Conservation (phyloP, 2,797 vertebrate species). For the Psittacula derbiana region DNA sequence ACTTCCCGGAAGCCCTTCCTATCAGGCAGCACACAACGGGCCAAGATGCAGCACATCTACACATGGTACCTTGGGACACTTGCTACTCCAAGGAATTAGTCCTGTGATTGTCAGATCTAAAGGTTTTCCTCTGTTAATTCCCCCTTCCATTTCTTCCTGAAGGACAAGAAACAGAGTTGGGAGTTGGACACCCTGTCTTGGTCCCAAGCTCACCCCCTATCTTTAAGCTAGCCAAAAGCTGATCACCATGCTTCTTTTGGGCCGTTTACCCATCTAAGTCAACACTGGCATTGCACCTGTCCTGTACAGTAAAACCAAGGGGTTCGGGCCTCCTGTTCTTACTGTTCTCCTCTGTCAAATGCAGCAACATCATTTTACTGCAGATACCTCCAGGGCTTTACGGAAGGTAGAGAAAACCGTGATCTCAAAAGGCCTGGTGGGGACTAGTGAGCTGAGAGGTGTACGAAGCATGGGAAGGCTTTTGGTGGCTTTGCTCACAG, state of each 20-base stretch:
- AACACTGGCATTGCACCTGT: not conserved
- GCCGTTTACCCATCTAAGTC: not conserved
- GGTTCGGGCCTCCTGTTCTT: not conserved
- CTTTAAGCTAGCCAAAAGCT: not conserved
- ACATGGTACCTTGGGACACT: not conserved
- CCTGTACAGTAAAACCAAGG: not conserved
- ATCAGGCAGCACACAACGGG: not conserved
- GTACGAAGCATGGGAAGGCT: not conserved
- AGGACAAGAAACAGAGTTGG: not conserved
- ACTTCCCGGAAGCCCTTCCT: not conserved
- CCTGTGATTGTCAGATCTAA: not conserved
- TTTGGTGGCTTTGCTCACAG: not conserved
- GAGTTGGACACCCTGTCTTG: not conserved
- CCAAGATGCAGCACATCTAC: not conserved
- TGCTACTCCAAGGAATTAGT: not conserved
- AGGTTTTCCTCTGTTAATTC: not conserved
- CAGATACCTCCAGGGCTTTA: not conserved
- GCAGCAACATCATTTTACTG: not conserved
- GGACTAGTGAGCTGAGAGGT: not conserved
- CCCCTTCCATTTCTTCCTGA: not conserved
- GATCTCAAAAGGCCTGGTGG: not conserved
- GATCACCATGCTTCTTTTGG: not conserved
- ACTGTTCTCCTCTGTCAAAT: not conserved
- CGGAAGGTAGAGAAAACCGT: not conserved
- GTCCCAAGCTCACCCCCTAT: constrained; percentile 1